Evolutionary conservation across 2,797 vertebrate genomes (phyloP), one percentile per base, ranked within the genome.

Genomic region (Eleutherodactylus coqui): DNA sequence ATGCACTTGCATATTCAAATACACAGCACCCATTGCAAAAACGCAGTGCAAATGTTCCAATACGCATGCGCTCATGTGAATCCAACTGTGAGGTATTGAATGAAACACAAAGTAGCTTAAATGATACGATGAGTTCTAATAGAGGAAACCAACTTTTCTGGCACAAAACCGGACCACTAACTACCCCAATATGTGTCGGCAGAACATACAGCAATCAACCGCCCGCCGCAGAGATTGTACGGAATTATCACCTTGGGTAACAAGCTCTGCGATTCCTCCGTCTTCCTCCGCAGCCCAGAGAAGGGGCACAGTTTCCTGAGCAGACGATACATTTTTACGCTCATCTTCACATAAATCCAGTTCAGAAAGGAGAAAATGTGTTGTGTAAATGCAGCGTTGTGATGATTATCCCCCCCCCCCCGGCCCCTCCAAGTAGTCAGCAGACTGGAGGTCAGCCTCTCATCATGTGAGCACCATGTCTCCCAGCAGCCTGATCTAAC

Each of bases 391-490:
- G n/a, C n/a, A n/a, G n/a, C 17, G 29, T 47, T 45, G 13, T 43
- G 69, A 27, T 1, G 19, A n/a, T 43, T 29, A 21, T 47, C 29
- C 41, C 78, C 4, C 29, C 29, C 70, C 64, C 64, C 69, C 19
- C 41, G 38, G 32, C 60, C 58, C 53, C 14, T 19, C 36, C 27
- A 51, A 21, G 16, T 34, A 53, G 49, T 79, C 85, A 87, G 73
- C 47, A 78, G 78, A 67, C 79, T 17, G 38, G 38, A 32, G 21
- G 55, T 62, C 51, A 85, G 82, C 51, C 43, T 21, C 36, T 64
- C 53, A 78, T 89, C 85, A 86, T 88, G 88, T 82, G 79, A 85
- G 34, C 67, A n/a, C 67, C 67, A 11, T 32, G 17, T 45, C 55
- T 75, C 41, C 24, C n/a, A 45, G 17, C 73, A 38, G 55, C 29